Evolutionary conservation across 2,888 invertebrate genomes (phyloP).

Genomic region (Drosophila flavopinicola): DNA sequence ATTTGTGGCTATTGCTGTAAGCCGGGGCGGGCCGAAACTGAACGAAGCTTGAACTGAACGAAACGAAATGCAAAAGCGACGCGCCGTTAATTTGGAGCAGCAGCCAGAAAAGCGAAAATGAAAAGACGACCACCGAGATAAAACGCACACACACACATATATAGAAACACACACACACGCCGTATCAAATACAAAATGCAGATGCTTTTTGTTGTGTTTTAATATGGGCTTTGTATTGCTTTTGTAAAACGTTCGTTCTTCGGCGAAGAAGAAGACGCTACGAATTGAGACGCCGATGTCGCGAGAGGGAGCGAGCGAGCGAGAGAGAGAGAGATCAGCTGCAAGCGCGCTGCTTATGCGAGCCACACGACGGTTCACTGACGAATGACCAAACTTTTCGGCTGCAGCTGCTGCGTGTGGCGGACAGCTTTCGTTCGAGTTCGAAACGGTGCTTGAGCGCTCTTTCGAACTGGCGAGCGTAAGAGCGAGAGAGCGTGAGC

Average conservation of each 20-base stretch:
- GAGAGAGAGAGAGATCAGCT: slow-evolving; percentile 15
- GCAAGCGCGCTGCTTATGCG: slow-evolving; percentile 40
- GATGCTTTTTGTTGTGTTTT: slow-evolving; percentile 14
- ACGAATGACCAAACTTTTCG: slow-evolving; percentile 68
- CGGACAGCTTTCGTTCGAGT: slow-evolving; percentile 32
- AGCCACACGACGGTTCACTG: slow-evolving; percentile 73
- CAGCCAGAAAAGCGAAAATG: slow-evolving; percentile 37
- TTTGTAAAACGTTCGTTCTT: slow-evolving; percentile 77
- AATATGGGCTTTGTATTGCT: background rate
- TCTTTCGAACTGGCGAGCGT: slow-evolving; percentile 29
- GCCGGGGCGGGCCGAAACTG: slow-evolving; percentile 13
- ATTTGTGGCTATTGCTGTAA: slow-evolving; percentile 32
- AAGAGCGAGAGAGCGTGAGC: slow-evolving; percentile 10
- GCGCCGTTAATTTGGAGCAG: slow-evolving; percentile 54
- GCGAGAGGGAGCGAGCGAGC: slow-evolving; percentile 4
- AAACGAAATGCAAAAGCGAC: slow-evolving; percentile 38
- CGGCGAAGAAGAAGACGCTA: slow-evolving; percentile 62
- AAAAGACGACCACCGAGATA: slow-evolving; percentile 41
- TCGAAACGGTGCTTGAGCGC: slow-evolving; percentile 46
- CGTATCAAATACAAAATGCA: slow-evolving; percentile 17
- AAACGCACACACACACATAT: slow-evolving; percentile 34
- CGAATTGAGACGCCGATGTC: slow-evolving; percentile 12
- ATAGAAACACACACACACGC: slow-evolving; percentile 6
- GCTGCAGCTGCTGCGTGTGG: slow-evolving; percentile 45
- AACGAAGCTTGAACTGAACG: slow-evolving; percentile 18